Evolutionary conservation across 2,888 invertebrate genomes (phyloP).

Genomic region (Tachina lurida): DNA sequence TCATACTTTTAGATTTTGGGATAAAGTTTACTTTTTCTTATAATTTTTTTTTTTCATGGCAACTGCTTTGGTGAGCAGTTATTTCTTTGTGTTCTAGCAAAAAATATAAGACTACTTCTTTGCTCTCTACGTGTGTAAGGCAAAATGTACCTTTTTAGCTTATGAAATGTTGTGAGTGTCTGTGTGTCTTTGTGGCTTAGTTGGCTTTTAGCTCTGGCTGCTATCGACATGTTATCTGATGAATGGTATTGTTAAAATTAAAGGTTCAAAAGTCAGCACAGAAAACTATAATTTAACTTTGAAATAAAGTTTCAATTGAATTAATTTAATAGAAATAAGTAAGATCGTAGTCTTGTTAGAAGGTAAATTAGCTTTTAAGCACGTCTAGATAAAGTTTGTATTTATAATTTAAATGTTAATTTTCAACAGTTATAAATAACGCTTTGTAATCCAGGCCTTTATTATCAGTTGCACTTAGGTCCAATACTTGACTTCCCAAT

Average conservation of each 20-base stretch:
- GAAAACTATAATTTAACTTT: constrained; percentile 46
- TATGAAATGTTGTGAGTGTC: constrained; percentile 28
- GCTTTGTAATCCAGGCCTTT: too few species aligned
- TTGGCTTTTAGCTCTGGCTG: constrained; percentile 47
- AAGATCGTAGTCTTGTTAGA: background rate
- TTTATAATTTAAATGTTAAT: too few species aligned
- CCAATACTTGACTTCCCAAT: too few species aligned
- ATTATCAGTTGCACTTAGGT: too few species aligned
- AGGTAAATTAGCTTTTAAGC: too few species aligned
- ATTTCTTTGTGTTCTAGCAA: constrained; percentile 28
- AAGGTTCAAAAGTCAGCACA: constrained; percentile 60
- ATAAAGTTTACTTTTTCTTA: constrained; percentile 60
- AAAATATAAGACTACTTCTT: constrained; percentile 4
- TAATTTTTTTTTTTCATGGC: constrained; percentile 1
- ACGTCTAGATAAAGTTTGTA: too few species aligned
- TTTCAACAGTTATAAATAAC: too few species aligned
- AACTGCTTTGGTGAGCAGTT: constrained; percentile 41
- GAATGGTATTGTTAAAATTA: constrained; percentile 66
- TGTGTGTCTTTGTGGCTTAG: constrained; percentile 48
- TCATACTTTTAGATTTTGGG: constrained; percentile 55
- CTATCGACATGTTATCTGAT: constrained; percentile 68
- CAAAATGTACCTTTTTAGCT: constrained; percentile 67
- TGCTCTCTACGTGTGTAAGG: constrained; percentile 55
- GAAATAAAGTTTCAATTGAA: constrained; percentile 54
- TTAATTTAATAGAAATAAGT: constrained; percentile 8